Evolutionary conservation across 2,797 vertebrate genomes (phyloP).

Genomic region (Takifugu rubripes): DNA sequence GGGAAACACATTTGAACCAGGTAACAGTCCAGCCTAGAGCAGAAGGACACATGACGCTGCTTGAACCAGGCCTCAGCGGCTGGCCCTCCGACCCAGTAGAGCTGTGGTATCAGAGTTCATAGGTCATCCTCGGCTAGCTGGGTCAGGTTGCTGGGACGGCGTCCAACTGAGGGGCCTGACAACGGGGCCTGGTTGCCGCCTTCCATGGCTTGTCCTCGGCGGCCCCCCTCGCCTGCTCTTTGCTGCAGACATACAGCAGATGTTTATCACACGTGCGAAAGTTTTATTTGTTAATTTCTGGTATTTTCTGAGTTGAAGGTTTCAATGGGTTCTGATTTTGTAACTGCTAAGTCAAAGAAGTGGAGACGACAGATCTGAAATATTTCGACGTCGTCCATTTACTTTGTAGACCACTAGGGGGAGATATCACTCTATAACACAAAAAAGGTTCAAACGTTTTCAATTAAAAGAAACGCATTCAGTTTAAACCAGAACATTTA

Average conservation of each 20-base stretch:
- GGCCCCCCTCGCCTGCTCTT: conserved; percentile 72
- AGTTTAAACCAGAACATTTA: conserved; percentile 23
- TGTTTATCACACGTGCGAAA: conserved; percentile 14
- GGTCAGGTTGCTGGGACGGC: conserved; percentile 80
- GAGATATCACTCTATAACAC: conserved; percentile 43
- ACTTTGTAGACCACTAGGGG: conserved; percentile 58
- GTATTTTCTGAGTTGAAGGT: too few species aligned
- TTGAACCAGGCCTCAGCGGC: conserved; percentile 20
- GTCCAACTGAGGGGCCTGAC: conserved; percentile 60
- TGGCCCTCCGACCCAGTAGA: conserved; percentile 38
- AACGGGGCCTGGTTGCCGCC: conserved; percentile 44
- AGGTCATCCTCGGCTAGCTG: conserved; percentile 88
- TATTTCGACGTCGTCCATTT: neutral
- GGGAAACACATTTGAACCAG: conserved; percentile 30
- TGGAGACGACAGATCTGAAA: neutral
- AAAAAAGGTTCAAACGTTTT: conserved; percentile 14
- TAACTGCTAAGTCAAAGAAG: neutral
- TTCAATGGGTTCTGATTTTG: neutral
- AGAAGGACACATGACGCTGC: conserved; percentile 24
- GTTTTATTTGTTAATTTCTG: neutral
- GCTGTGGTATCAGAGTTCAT: conserved; percentile 61
- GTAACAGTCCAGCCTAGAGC: conserved; percentile 31
- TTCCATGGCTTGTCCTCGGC: conserved; percentile 59
- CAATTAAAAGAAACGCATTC: conserved; percentile 26
- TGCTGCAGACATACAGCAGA: conserved; percentile 55